Percentiles rank a stretch among this genome's conserved stretches.
These are phyloP conservation scores for Campoplex capitator DNA, from an alignment of 2,888 invertebrate species.

Conservation along the genomic window DNA sequence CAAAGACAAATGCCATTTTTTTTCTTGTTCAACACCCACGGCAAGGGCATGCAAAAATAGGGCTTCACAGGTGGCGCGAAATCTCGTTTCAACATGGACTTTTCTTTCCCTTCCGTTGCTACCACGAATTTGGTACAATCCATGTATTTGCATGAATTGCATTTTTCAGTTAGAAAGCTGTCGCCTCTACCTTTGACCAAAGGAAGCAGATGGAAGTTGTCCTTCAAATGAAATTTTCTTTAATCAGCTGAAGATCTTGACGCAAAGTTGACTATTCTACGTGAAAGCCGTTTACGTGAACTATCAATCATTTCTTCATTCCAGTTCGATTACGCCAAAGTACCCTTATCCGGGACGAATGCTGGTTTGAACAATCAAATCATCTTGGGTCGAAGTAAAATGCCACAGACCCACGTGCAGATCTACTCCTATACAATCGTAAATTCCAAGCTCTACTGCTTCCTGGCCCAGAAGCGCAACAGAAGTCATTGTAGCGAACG, in stretches of 20 bases:
- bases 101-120: not conserved
- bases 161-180: not conserved
- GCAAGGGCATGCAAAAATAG: conserved; percentile 72
- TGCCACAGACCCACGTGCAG: conserved; percentile 54
- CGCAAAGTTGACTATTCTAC: not conserved
- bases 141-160: not conserved
- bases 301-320: not conserved
- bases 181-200: not conserved
- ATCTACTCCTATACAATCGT: conserved; percentile 43
- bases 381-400: conserved; percentile 21
- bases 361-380: conserved; percentile 44
- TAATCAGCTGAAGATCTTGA: not conserved
- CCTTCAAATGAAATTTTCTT: not conserved
- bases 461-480: conserved; percentile 65
- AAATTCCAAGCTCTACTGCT: conserved; percentile 60
- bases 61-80: conserved; percentile 73
- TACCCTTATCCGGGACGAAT: not conserved
- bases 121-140: conserved; percentile 27
- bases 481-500: conserved; percentile 55
- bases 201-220: not conserved
- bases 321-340: not conserved
- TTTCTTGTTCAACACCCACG: conserved; percentile 74
- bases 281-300: not conserved
- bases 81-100: conserved; percentile 29
- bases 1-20: conserved; percentile 75